Evolutionary conservation across 2,888 invertebrate genomes (phyloP), one percentile per base, ranked within the genome.

Genomic region (Abscondita cerata): DNA sequence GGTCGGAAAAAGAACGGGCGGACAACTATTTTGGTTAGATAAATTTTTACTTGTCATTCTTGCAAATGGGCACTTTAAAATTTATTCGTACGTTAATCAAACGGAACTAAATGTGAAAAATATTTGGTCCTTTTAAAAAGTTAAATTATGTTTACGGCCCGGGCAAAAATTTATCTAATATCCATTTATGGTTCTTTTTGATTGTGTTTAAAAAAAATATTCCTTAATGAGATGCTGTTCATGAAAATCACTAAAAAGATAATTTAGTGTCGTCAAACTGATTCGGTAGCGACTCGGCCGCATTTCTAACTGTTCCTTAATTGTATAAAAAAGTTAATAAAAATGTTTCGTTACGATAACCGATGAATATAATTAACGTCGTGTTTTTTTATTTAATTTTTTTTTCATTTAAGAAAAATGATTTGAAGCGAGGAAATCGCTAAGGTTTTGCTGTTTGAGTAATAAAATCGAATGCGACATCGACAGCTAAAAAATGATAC

Each of bases 221-320:
- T 25, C 44, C 38, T 50, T 57, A 57, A 57, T 57, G 40, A 57
- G 57, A 57, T 57, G 40, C 57, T 51, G 57, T 33, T 57, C 57
- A 46, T 52, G 47, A 31, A 55, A 41, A 62, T 62, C 56, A 62
- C 48, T 78, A 77, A 78, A 78, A 77, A 74, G 74, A 75, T 73
- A 76, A 78, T 78, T 77, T 78, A 78, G 76, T 65, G 77, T 73
- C 75, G 76, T 77, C 76, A 75, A 76, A 78, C 77, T 75, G 77
- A 78, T 77, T 77, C 78, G 73, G 78, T 78, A 78, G 60, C 60
- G 51, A 60, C 50, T 60, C 60, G 55, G 78, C 78, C 76, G 73
- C 75, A 72, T 74, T 71, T 75, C 74, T 75, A 77, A 76, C 76
- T 76, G 76, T 76, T 72, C 70, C 72, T 75, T 73, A 75, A 75